Conservation (phyloP, 2,888 invertebrate species). For the Papilio protenor region DNA sequence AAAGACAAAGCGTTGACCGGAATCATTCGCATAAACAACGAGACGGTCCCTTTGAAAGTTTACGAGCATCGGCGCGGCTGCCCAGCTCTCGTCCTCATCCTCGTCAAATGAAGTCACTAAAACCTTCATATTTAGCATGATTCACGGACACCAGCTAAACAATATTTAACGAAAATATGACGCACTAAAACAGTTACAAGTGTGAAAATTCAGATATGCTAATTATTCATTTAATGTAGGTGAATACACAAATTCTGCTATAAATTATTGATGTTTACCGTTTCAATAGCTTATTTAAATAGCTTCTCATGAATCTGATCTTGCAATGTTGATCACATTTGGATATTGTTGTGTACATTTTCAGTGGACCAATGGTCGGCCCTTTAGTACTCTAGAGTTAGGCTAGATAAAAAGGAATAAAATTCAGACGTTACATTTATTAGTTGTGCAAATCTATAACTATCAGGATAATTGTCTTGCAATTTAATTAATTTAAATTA, state of each 20-base stretch:
- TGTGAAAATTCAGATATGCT: not conserved
- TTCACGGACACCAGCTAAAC: constrained; percentile 15
- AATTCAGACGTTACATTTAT: not conserved
- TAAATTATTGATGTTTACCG: not conserved
- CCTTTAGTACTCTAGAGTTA: not conserved
- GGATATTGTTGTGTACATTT: not conserved
- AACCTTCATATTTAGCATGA: constrained; percentile 37
- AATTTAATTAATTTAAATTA: not conserved
- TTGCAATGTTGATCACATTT: not conserved
- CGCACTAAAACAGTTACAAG: constrained; percentile 3
- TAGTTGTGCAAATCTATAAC: not conserved
- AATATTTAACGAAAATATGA: constrained; percentile 27
- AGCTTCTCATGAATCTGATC: not conserved
- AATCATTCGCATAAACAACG: constrained; percentile 79
- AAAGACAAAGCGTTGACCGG: constrained; percentile 80
- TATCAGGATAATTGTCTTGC: not conserved
- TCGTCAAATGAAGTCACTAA: constrained; percentile 43
- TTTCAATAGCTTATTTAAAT: not conserved
- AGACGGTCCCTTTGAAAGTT: constrained; percentile 79
- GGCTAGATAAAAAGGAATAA: too few species aligned
- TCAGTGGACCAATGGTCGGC: not conserved
- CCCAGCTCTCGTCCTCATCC: constrained; percentile 33
- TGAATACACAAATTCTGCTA: not conserved
- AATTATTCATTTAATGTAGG: not conserved
- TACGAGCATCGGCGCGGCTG: constrained; percentile 57